Conservation (phyloP, 1,140 invertebrate genomes). For the Papilio glaucus region DNA sequence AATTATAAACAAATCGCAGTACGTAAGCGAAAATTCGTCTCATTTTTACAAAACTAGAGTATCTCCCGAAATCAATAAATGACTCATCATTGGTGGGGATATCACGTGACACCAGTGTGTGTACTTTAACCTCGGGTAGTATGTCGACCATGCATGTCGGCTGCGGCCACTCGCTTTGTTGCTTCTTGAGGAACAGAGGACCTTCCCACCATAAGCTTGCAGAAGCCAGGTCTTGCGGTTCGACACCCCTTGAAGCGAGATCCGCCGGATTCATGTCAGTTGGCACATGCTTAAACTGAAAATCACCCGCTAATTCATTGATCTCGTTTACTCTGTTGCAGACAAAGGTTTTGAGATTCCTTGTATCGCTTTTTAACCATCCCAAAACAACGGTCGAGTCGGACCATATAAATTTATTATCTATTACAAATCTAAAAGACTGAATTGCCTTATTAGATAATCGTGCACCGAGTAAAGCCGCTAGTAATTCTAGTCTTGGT, state of each 20-base stretch:
- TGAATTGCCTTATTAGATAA: constrained; percentile 40
- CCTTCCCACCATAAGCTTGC: neutral
- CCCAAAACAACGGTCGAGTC: too few relatives aligned
- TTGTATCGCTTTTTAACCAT: too few relatives aligned
- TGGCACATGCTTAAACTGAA: neutral
- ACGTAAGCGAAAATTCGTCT: constrained; percentile 27
- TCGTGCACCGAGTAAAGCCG: constrained; percentile 38
- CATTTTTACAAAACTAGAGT: constrained; percentile 39
- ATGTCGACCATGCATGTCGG: neutral
- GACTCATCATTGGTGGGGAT: constrained; percentile 16
- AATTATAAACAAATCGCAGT: constrained; percentile 39
- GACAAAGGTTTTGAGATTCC: too few relatives aligned
- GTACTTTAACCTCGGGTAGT: neutral
- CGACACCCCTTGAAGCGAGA: neutral
- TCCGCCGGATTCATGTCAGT: neutral
- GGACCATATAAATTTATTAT: neutral
- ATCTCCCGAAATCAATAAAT: constrained; percentile 40
- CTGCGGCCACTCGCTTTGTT: neutral
- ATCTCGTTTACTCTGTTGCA: too few relatives aligned
- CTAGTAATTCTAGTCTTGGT: constrained; percentile 40
- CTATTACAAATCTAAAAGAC: constrained; percentile 40
- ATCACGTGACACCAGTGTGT: neutral
- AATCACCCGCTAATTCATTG: neutral
- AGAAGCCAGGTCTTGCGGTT: neutral
- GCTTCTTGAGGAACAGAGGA: neutral